Conservation (phyloP, 2,113 vertebrate species). For the Dryoscopus gambensis region DNA sequence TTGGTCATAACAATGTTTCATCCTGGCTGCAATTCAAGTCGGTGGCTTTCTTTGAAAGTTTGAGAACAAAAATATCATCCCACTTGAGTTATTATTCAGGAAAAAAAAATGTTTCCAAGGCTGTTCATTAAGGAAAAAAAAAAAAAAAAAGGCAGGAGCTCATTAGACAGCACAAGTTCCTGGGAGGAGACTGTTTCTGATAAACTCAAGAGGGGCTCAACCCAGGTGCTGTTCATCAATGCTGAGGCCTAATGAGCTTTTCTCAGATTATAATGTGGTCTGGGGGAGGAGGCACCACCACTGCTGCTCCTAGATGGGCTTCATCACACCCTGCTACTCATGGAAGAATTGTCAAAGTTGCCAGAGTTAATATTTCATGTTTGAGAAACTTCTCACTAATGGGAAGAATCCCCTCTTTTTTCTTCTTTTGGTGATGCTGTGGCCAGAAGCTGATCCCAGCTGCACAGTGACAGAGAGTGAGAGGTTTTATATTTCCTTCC, state of each 20-base stretch:
- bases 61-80: background rate
- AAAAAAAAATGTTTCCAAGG: background rate
- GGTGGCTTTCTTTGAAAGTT: background rate
- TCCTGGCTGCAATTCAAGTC: background rate
- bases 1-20: background rate
- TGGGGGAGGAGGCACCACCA: background rate
- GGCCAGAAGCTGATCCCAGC: background rate
- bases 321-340: background rate
- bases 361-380: background rate
- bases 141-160: background rate
- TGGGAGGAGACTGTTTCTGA: background rate
- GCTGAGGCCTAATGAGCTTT: background rate
- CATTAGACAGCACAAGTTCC: background rate
- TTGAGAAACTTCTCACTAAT: background rate
- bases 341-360: background rate
- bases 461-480: background rate
- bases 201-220: background rate
- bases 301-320: background rate
- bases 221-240: background rate
- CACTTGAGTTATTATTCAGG: background rate
- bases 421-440: background rate
- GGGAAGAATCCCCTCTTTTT: background rate
- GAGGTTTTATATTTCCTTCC: background rate
- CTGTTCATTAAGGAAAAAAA: background rate
- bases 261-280: background rate